phyloP scores from a whole-genome alignment of 2,888 invertebrate species.

The Dicyrtomina minuta region DNA sequence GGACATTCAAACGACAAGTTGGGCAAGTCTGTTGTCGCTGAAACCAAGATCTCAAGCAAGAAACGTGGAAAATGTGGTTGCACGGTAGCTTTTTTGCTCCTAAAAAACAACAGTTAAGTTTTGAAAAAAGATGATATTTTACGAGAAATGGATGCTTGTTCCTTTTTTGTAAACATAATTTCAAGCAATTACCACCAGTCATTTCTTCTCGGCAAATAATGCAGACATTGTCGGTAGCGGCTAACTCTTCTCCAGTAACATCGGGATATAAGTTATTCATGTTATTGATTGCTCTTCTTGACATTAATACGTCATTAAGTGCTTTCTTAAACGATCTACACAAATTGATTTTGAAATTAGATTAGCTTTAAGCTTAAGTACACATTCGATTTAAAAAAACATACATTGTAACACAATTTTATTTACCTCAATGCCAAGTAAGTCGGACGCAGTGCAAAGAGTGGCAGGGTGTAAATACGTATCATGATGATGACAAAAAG shows the following conservation, averaged over 20 bases:
- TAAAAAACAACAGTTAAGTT: no score
- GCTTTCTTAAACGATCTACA: conserved; percentile 93
- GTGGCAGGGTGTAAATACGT: conserved; percentile 91
- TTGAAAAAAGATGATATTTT: background rate
- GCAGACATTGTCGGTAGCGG: conserved; percentile 93
- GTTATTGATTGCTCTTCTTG: conserved; percentile 91
- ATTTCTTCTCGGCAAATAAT: conserved; percentile 95
- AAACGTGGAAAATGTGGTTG: conserved; percentile 98
- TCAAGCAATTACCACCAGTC: conserved; percentile 66
- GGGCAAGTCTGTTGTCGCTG: conserved; percentile 99
- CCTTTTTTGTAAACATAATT: no score
- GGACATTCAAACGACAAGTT: conserved; percentile 90
- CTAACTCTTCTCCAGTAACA: conserved; percentile 87
- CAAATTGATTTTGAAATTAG: background rate
- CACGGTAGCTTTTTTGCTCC: conserved; percentile 96
- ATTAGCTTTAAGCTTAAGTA: background rate
- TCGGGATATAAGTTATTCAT: conserved; percentile 98
- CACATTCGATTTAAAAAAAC: background rate
- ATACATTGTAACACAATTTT: background rate
- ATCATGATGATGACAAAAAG: conserved; percentile 96
- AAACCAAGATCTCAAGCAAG: conserved; percentile 97
- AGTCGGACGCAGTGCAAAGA: conserved; percentile 98
- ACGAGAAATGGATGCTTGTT: no score
- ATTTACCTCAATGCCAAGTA: conserved; percentile 90
- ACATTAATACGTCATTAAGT: conserved; percentile 93